Evolutionary conservation across 1,140 invertebrate genomes (phyloP), one percentile per base, ranked within the genome.

Genomic region (Aleiodes sp.): DNA sequence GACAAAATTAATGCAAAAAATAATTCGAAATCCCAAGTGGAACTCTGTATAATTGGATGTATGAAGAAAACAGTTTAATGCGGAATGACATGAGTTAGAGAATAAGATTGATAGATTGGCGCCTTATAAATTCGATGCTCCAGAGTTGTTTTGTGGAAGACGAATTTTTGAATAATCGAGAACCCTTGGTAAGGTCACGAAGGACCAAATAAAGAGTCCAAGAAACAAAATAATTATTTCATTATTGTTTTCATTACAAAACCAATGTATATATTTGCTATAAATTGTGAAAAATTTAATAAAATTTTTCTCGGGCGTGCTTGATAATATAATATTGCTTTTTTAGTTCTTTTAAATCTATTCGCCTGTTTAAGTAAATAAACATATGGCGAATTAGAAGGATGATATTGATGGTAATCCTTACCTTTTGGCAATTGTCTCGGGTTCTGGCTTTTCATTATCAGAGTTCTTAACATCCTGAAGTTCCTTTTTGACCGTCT

Each of bases 381-480:
- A 68, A 68, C 68, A 31, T 67, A 29, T 31, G 66, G 66, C 66
- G 59, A 67, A n/a, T 9, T 21, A 26, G 21, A 52, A 52, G 16
- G 46, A 52, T 24, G 4, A 52, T 52, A 52, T 24, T 24, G 21
- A 24, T 21, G 21, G 46, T 16, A 52, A 52, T 75, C 81, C 85
- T 86, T 86, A 86, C 85, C 85, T 86, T 86, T 83, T 85, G 70
- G 76, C 76, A 79, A 80, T 78, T 79, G 60, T 61, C 67, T 82
- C 74, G 71, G 80, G 76, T 78, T 85, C 83, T 77, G 80, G 82
- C 82, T 86, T 86, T 81, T 86, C 85, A 79, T 77, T 86, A 86
- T 86, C 84, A 84, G 82, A 84, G 78, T 78, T 80, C 81, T 85
- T 84, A 82, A 78, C 77, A 75, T 86, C 85, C 81, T 84, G 84